phyloP scores from a whole-genome alignment of 1,140 invertebrate species.

The Cephus cinctus region DNA sequence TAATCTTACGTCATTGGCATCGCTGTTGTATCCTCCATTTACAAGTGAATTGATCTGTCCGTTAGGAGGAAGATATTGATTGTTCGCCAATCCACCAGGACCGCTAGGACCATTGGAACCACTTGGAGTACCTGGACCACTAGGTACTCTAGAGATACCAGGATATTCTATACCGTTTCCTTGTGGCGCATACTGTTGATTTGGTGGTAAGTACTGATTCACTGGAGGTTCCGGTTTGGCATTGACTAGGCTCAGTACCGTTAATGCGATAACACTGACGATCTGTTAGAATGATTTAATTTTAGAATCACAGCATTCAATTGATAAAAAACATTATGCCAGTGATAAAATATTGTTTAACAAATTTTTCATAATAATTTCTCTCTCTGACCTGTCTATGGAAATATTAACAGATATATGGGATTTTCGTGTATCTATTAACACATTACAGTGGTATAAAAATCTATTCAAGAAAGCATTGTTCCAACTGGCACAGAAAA shows the following conservation, averaged over 20 bases:
- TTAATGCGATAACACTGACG: not conserved
- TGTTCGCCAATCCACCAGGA: slow-evolving; percentile 23
- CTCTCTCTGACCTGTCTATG: too few relatives aligned
- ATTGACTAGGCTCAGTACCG: slow-evolving; percentile 3
- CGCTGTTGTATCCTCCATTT: slow-evolving; percentile 41
- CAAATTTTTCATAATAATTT: too few relatives aligned
- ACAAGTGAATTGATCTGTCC: slow-evolving; percentile 39
- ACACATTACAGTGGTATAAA: too few relatives aligned
- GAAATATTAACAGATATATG: too few relatives aligned
- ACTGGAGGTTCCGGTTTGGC: slow-evolving; percentile 45
- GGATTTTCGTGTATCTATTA: too few relatives aligned
- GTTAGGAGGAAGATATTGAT: slow-evolving; percentile 59
- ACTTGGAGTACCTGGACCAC: slow-evolving; percentile 13
- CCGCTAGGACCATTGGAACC: too few relatives aligned
- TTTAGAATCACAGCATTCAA: too few relatives aligned
- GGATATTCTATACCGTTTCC: slow-evolving; percentile 14
- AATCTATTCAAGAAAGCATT: too few relatives aligned
- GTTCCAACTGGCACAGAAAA: too few relatives aligned
- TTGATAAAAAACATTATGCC: too few relatives aligned
- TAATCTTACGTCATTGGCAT: slow-evolving; percentile 49
- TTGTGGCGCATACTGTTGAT: slow-evolving; percentile 36
- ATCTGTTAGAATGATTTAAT: too few relatives aligned
- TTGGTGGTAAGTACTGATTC: slow-evolving; percentile 56
- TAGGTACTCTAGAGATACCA: slow-evolving; percentile 1
- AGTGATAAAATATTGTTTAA: too few relatives aligned